phyloP scores from a whole-genome alignment of 2,888 invertebrate species.

The Scaptomyza flava region DNA sequence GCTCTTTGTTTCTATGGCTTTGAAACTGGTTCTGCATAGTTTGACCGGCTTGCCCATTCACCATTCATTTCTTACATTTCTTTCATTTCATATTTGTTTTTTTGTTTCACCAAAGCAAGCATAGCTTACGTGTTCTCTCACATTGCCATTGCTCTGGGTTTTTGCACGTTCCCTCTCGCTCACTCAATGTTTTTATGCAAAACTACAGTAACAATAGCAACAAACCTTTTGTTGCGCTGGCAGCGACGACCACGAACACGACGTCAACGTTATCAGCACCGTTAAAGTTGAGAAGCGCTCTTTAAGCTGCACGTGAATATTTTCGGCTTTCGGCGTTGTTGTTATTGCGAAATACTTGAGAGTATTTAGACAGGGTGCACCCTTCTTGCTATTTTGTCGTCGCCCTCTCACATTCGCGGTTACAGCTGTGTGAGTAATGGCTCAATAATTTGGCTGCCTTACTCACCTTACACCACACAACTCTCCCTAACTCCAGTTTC shows the following conservation, averaged over 20 bases:
- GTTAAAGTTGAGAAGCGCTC: slow-evolving; percentile 52
- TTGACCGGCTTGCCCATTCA: slow-evolving; percentile 50
- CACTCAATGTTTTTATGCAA: slow-evolving; percentile 44
- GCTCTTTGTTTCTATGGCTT: slow-evolving; percentile 26
- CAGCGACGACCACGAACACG: slow-evolving; percentile 19
- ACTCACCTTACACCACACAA: slow-evolving; percentile 2
- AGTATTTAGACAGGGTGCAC: slow-evolving; percentile 21
- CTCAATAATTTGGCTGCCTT: slow-evolving; percentile 69
- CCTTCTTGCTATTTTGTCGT: slow-evolving; percentile 13
- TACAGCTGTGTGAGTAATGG: slow-evolving; percentile 66
- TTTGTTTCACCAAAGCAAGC: slow-evolving; percentile 46
- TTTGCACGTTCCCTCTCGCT: slow-evolving; percentile 1
- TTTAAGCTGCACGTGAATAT: slow-evolving; percentile 62
- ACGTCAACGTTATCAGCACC: slow-evolving; percentile 46
- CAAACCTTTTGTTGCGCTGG: slow-evolving; percentile 28
- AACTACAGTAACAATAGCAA: slow-evolving; percentile 54
- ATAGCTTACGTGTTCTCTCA: slow-evolving; percentile 35
- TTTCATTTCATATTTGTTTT: slow-evolving; percentile 32
- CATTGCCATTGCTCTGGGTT: slow-evolving; percentile 5
- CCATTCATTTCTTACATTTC: slow-evolving; percentile 47
- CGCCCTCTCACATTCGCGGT: slow-evolving; percentile 20
- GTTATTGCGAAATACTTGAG: slow-evolving; percentile 44
- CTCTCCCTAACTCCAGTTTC: neutral
- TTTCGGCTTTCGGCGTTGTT: slow-evolving; percentile 50
- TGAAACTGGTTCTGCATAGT: slow-evolving; percentile 55